Evolutionary conservation across 2,113 vertebrate species (phyloP).

Genomic region (Hippocampus zosterae): DNA sequence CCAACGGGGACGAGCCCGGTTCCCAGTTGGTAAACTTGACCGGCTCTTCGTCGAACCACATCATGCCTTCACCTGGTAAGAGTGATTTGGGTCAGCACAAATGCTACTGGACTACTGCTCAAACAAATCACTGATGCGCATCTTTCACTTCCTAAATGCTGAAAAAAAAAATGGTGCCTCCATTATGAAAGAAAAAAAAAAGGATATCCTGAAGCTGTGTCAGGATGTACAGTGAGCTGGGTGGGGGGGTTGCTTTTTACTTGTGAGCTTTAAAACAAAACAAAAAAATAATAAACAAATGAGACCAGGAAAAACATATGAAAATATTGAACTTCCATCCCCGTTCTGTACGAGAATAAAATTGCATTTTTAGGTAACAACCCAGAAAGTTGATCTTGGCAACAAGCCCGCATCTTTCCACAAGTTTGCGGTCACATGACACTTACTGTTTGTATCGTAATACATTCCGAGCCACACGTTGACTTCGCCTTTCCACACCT

Average conservation of each 20-base stretch:
- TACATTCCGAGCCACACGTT: slow-evolving; percentile 73
- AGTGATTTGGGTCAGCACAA: slow-evolving; percentile 5
- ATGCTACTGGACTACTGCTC: neutral
- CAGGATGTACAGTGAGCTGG: slow-evolving; percentile 14
- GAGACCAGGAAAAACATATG: too few relatives aligned
- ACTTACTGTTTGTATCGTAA: slow-evolving; percentile 70
- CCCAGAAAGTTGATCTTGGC: neutral
- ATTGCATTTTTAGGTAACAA: neutral
- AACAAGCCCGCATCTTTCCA: neutral
- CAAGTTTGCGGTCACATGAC: neutral
- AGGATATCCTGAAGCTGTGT: slow-evolving; percentile 38
- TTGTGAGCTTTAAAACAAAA: neutral
- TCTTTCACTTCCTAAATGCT: slow-evolving; percentile 11
- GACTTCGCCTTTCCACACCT: slow-evolving; percentile 67
- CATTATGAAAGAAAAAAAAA: slow-evolving; percentile 15
- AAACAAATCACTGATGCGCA: neutral
- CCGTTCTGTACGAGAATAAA: neutral
- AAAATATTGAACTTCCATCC: neutral
- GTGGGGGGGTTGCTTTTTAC: neutral
- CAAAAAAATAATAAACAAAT: too few relatives aligned
- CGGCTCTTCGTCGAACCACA: slow-evolving; percentile 71
- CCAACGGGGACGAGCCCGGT: slow-evolving; percentile 28
- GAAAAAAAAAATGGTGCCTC: neutral
- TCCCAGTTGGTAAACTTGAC: slow-evolving; percentile 79
- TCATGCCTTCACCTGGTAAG: slow-evolving; percentile 73